Evolutionary conservation across 2,113 vertebrate genomes (phyloP), one percentile per base, ranked within the genome.

Genomic region (Ardeotis arabs): DNA sequence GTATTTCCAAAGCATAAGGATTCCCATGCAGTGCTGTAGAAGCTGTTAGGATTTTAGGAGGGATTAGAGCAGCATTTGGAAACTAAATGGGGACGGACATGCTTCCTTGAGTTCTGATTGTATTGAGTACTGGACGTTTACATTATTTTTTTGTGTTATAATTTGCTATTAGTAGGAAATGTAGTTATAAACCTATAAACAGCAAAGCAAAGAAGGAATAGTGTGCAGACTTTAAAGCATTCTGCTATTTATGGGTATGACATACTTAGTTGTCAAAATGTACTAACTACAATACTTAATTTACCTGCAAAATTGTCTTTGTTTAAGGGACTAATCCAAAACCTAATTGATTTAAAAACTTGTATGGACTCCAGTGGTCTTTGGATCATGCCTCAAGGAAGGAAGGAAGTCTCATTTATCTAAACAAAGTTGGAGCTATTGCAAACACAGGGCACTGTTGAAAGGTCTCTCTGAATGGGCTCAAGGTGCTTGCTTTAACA

Each of bases 1-100:
- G 44, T 82, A 59, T 75, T 97, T 95, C 49, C 89, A 63, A 97
- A 95, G 81, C 39, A 55, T 95, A 62, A 75, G 55, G 74, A n/a
- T 88, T 91, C 75, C 78, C 50, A 33, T 39, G 45, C 31, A 52
- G 41, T 78, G 44, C 62, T 70, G 58, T 39, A 68, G 89, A 89
- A 93, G 68, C 67, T 73, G 62, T 64, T 87, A 76, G 78, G 89
- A 60, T 85, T 96, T 94, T 50, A 91, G 63, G 70, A 85, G 37
- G 44, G 80, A 87, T 95, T 89, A 91, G 37, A 90, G 49, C 50
- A 87, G 37, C 35, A 4, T 86, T 93, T 74, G 29, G 49, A 88
- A 94, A 63, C 62, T 69, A 85, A 67, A 77, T 28, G 22, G 73
- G 16, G 45, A 52, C 37, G 16, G 45, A 52, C 37, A 9, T 33